phyloP scores from a whole-genome alignment of 2,113 vertebrate genomes.

The Mormyrus lacerda region DNA sequence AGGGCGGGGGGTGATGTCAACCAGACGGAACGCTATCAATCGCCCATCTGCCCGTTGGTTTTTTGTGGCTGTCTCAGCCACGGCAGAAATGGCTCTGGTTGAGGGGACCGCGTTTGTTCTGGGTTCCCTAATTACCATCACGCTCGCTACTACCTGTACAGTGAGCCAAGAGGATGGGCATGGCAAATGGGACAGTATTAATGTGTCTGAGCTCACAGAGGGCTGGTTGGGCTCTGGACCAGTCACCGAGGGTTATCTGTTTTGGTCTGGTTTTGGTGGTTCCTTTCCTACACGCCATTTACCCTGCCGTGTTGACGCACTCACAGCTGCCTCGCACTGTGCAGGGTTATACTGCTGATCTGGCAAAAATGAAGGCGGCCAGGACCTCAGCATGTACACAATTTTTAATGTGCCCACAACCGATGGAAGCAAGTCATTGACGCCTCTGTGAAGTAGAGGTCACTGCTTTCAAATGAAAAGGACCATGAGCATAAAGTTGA shows the following conservation, averaged over 20 bases:
- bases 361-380: background rate
- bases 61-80: background rate
- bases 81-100: background rate
- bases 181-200: background rate
- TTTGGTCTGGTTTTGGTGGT: background rate
- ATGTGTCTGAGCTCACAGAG: background rate
- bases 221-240: background rate
- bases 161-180: background rate
- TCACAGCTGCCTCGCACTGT: background rate
- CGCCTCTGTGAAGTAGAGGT: background rate
- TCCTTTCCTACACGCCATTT: background rate
- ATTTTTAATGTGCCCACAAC: background rate
- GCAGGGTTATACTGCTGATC: background rate
- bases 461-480: conserved; percentile 4
- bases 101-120: background rate
- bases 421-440: background rate
- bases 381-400: background rate
- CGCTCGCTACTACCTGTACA: background rate
- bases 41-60: background rate
- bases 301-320: background rate
- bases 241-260: background rate
- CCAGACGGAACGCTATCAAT: conserved; percentile 6
- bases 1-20: background rate
- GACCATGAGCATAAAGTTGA: background rate
- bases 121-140: background rate